Conservation (phyloP, 2,888 invertebrate species). For the Stramonita haemastoma region DNA sequence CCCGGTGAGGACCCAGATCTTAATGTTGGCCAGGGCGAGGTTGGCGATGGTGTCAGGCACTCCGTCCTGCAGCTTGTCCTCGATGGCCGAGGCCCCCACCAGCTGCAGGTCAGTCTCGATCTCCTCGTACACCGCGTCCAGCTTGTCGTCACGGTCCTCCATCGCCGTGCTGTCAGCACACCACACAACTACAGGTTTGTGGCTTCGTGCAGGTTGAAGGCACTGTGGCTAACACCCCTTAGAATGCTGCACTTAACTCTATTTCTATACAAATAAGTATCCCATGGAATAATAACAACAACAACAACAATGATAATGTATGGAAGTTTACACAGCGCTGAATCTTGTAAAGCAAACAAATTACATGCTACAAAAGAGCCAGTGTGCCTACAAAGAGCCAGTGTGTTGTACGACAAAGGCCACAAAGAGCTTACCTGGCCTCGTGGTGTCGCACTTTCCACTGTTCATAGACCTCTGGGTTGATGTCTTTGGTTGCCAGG, state of each 20-base stretch:
- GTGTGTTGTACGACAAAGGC: no score
- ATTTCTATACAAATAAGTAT: no score
- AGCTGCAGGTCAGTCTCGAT: conserved; percentile 95
- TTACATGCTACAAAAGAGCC: no score
- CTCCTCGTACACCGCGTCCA: conserved; percentile 97
- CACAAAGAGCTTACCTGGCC: conserved; percentile 85
- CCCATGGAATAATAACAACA: no score
- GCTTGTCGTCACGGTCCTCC: conserved; percentile 91
- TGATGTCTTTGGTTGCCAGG: conserved; percentile 89
- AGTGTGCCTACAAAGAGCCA: no score
- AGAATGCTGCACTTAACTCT: no score
- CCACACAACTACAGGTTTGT: no score
- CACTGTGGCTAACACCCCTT: no score
- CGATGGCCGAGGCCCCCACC: conserved; percentile 97
- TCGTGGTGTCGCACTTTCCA: conserved; percentile 94
- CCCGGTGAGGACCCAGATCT: conserved; percentile 99
- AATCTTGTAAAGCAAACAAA: no score
- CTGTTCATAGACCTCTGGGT: conserved; percentile 68
- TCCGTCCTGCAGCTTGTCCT: conserved; percentile 99
- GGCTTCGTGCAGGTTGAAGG: no score
- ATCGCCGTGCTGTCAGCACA: conserved; percentile 77
- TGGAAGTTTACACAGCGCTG: no score
- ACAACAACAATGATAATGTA: no score
- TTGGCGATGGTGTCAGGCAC: conserved; percentile 96
- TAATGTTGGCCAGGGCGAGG: conserved; percentile 95